A percentile compares a stretch with the other conserved stretches of the same genome.
phyloP scores from a whole-genome alignment of 2,888 invertebrate species.

The Amiota mariae region DNA sequence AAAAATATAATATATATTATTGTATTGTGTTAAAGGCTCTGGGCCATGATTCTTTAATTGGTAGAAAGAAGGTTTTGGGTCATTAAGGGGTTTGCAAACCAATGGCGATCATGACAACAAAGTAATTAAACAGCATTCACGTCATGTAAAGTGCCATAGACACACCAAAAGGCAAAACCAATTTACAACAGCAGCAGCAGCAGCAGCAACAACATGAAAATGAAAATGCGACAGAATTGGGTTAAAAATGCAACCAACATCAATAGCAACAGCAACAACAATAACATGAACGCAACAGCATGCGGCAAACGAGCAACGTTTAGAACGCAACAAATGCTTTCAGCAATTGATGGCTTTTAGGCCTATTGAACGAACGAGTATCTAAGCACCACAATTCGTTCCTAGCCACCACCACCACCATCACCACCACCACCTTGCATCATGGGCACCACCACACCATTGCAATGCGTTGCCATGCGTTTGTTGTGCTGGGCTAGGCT shows the following conservation, averaged over 20 bases:
- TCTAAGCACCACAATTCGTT: neutral
- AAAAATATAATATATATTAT: no score
- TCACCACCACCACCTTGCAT: neutral
- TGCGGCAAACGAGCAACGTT: neutral
- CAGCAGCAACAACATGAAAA: neutral
- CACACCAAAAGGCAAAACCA: constrained; percentile 26
- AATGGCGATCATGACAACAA: constrained; percentile 8
- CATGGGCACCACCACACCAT: constrained; percentile 8
- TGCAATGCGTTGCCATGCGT: neutral
- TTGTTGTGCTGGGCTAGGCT: constrained; percentile 16
- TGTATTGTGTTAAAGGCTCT: no score
- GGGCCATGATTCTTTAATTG: no score
- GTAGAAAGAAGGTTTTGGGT: no score
- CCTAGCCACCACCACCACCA: neutral
- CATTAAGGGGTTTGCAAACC: no score
- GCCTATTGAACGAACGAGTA: constrained; percentile 6
- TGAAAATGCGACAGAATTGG: constrained; percentile 61
- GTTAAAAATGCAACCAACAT: constrained; percentile 59
- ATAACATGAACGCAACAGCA: constrained; percentile 36
- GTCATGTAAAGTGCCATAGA: constrained; percentile 20
- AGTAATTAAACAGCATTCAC: constrained; percentile 35
- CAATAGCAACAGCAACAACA: constrained; percentile 22
- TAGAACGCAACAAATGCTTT: constrained; percentile 45
- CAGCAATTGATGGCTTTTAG: constrained; percentile 7
- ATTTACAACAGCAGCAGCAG: neutral